Evolutionary conservation across 1,140 invertebrate genomes (phyloP).

Genomic region (Capitella teleta): DNA sequence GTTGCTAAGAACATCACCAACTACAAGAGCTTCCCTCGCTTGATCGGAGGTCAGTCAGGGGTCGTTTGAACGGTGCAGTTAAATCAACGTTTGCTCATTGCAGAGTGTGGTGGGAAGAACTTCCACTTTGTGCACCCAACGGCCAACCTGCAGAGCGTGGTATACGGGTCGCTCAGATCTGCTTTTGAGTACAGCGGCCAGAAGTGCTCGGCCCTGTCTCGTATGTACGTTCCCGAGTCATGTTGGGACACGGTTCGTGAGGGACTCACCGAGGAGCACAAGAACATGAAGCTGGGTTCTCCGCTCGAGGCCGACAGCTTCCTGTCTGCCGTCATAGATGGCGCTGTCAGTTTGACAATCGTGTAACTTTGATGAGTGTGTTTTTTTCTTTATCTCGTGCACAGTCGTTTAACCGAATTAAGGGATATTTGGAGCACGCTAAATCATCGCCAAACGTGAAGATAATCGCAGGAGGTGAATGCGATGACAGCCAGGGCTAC

Average conservation of each 20-base stretch:
- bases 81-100: slow-evolving; percentile 11
- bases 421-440: slow-evolving; percentile 80
- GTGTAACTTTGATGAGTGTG: background rate
- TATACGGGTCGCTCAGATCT: slow-evolving; percentile 72
- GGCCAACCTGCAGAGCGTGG: slow-evolving; percentile 72
- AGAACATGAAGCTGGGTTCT: slow-evolving; percentile 66
- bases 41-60: slow-evolving; percentile 59
- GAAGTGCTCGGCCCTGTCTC: slow-evolving; percentile 96
- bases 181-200: slow-evolving; percentile 93
- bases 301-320: slow-evolving; percentile 73
- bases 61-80: background rate
- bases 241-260: slow-evolving; percentile 65
- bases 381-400: slow-evolving; percentile 4
- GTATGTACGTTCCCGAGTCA: slow-evolving; percentile 80
- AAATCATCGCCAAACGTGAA: slow-evolving; percentile 61
- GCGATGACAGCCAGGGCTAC: slow-evolving; percentile 77
- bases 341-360: slow-evolving; percentile 44
- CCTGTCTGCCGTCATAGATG: slow-evolving; percentile 90
- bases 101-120: slow-evolving; percentile 97
- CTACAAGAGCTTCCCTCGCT: slow-evolving; percentile 82
- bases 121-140: slow-evolving; percentile 92
- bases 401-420: slow-evolving; percentile 75
- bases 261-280: slow-evolving; percentile 29
- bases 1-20: slow-evolving; percentile 77
- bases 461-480: slow-evolving; percentile 80